Evolutionary conservation across 2,888 invertebrate genomes (phyloP).

Genomic region (Scaeva pyrastri): DNA sequence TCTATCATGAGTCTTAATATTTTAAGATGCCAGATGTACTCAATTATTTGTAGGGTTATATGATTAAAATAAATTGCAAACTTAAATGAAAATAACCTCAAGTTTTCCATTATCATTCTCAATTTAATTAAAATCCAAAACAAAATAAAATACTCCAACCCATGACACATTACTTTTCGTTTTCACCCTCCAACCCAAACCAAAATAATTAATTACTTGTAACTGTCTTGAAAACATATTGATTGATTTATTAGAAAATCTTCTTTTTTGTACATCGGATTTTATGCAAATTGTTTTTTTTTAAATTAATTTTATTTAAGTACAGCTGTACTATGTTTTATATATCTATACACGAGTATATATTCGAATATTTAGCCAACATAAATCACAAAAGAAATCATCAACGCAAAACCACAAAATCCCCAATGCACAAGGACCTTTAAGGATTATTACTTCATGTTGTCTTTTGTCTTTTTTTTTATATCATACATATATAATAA

Average conservation of each 20-base stretch:
- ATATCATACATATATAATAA: neutral
- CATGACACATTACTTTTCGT: neutral
- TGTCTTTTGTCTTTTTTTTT: neutral
- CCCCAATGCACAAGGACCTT: neutral
- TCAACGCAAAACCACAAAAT: slow-evolving; percentile 9
- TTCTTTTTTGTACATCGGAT: neutral
- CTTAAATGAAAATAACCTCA: too few relatives aligned
- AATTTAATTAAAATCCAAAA: neutral
- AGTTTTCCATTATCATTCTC: neutral
- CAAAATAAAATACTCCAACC: neutral
- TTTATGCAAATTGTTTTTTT: slow-evolving; percentile 31
- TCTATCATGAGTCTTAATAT: too few relatives aligned
- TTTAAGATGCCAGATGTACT: too few relatives aligned
- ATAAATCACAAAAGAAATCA: slow-evolving; percentile 40
- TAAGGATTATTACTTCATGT: slow-evolving; percentile 7
- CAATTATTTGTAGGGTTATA: too few relatives aligned
- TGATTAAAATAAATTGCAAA: too few relatives aligned
- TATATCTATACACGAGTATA: too few relatives aligned
- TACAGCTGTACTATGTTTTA: neutral
- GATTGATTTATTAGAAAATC: slow-evolving; percentile 7
- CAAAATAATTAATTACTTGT: slow-evolving; percentile 8
- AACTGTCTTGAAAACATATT: neutral
- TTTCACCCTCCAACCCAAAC: too few relatives aligned
- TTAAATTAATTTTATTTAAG: slow-evolving; percentile 8
- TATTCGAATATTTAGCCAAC: slow-evolving; percentile 4